A percentile compares a stretch with the other conserved stretches of the same genome.
Evolutionary conservation across 2,888 invertebrate genomes (phyloP).

Genomic region (Nycteola revayana): DNA sequence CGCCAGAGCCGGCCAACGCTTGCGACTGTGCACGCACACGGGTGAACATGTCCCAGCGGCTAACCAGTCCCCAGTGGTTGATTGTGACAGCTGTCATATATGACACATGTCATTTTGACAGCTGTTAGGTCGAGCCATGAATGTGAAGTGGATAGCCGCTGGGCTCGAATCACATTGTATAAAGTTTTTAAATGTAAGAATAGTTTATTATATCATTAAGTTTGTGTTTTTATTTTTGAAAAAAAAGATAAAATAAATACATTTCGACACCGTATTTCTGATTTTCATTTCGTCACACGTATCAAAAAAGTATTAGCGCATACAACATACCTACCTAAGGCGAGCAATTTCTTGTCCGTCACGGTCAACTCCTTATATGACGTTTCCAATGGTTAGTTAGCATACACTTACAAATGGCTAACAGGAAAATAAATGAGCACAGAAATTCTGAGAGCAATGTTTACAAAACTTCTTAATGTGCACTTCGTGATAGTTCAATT

Average conservation of each 20-base stretch:
- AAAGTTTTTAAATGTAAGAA: constrained; percentile 74
- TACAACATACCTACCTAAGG: no score
- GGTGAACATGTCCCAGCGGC: constrained; percentile 60
- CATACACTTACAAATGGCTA: background rate
- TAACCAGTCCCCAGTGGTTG: constrained; percentile 59
- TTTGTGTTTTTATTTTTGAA: constrained; percentile 72
- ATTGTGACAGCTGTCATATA: constrained; percentile 27
- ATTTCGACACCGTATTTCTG: constrained; percentile 75
- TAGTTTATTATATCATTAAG: constrained; percentile 71
- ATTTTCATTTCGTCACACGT: constrained; percentile 22
- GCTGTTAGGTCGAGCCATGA: constrained; percentile 24
- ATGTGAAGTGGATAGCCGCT: constrained; percentile 70
- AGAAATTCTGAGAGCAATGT: constrained; percentile 12
- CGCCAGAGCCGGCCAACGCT: constrained; percentile 61
- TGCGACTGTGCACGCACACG: constrained; percentile 80
- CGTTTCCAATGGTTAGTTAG: background rate
- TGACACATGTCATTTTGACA: constrained; percentile 29
- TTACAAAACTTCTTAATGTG: constrained; percentile 10
- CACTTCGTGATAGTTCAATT: constrained; percentile 30
- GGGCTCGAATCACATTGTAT: constrained; percentile 73
- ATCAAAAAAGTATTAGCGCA: background rate
- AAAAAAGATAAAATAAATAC: constrained; percentile 76
- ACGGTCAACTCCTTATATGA: background rate
- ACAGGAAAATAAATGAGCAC: constrained; percentile 1
- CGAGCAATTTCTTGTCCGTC: no score